phyloP scores from a whole-genome alignment of 2,113 vertebrate species.

The Dryoscopus gambensis region DNA sequence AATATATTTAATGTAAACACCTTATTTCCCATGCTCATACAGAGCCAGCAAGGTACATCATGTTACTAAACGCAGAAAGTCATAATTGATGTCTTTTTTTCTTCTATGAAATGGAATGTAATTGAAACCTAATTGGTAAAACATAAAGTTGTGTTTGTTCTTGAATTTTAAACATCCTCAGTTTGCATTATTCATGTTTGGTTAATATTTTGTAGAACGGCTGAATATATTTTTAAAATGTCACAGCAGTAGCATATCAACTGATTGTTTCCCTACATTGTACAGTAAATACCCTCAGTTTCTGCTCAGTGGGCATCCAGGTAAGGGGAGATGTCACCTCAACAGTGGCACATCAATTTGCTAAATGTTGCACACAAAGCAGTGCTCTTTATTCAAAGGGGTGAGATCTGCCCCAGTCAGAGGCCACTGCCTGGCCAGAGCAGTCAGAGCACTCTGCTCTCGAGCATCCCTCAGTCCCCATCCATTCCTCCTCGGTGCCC shows the following conservation, averaged over 20 bases:
- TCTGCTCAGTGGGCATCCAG: not conserved
- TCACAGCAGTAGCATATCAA: not conserved
- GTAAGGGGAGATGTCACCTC: not conserved
- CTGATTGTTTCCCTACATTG: not conserved
- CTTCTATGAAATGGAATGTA: not conserved
- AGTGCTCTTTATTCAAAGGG: not conserved
- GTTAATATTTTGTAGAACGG: conserved; percentile 41
- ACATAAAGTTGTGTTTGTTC: conserved; percentile 8
- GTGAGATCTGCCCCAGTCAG: not conserved
- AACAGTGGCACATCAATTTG: not conserved
- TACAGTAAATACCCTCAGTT: not conserved
- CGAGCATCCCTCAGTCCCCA: not conserved
- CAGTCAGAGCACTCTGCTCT: not conserved
- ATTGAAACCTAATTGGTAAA: conserved; percentile 26
- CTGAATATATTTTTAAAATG: not conserved
- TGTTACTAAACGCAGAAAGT: not conserved
- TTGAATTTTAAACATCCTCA: conserved; percentile 21
- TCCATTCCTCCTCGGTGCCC: not conserved
- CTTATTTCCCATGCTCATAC: not conserved
- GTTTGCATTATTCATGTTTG: conserved; percentile 31
- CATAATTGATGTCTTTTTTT: not conserved
- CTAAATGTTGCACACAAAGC: not conserved
- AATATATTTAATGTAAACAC: not conserved
- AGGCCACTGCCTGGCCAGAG: not conserved
- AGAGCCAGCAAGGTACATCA: not conserved